A percentile compares a stretch with the other conserved stretches of the same genome.
Conservation (phyloP, 2,113 vertebrate species). For the Heterochromis multidens region DNA sequence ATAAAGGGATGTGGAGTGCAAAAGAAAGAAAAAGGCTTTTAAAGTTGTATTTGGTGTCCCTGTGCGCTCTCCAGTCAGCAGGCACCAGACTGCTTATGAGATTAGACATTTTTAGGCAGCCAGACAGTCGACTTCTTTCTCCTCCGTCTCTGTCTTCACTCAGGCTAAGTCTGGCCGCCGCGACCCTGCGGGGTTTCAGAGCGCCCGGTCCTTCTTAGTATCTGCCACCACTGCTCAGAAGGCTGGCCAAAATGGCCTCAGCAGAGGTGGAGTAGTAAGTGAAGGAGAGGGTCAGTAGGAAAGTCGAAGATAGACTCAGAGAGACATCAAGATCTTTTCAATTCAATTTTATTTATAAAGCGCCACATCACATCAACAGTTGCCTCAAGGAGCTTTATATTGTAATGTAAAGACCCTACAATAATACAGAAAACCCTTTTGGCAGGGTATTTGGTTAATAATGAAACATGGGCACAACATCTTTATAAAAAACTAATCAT, state of each 20-base stretch:
- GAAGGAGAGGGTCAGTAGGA: neutral
- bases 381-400: too few species aligned
- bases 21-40: constrained; percentile 64
- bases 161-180: constrained; percentile 17
- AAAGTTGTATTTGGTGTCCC: constrained; percentile 61
- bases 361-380: too few species aligned
- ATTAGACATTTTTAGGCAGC: constrained; percentile 68
- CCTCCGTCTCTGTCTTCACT: constrained; percentile 19
- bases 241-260: neutral
- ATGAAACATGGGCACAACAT: too few species aligned
- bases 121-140: constrained; percentile 35
- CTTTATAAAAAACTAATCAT: neutral
- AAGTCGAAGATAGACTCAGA: neutral
- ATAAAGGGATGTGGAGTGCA: constrained; percentile 64
- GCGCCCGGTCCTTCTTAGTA: neutral
- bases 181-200: constrained; percentile 3
- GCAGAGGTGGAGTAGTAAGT: neutral
- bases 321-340: neutral
- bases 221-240: constrained; percentile 32
- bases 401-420: too few species aligned
- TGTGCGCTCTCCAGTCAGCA: constrained; percentile 55
- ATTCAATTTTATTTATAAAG: too few species aligned
- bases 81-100: constrained; percentile 63
- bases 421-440: too few species aligned
- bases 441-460: neutral